Base-by-base conservation (phyloP, 1,140 invertebrate genomes). In the Macrobrachium nipponense region DNA sequence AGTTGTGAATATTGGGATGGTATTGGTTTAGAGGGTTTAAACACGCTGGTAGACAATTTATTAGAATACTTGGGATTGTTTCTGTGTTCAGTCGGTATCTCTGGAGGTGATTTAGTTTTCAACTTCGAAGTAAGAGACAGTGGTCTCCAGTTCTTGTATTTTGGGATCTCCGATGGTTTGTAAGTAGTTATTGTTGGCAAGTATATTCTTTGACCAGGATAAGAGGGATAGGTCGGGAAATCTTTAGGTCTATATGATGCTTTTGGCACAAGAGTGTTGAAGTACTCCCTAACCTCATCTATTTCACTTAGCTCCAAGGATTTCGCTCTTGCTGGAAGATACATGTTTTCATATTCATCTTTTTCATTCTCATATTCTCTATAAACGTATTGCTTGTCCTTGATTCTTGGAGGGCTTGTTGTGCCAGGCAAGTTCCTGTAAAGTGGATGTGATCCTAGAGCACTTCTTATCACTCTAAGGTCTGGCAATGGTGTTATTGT, bases 291-390 rank as follows among this genome's bases (percentile, higher is more conserved):
- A 12, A 79, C 82, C 36, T 85, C 66, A 43, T 68, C 61, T 43
- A 85, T 78, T 43, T 79, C 76, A 59, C 64, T 60, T 14, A 79
- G 75, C 12, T 85, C 82, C 14, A 85, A 51, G 10, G 82, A 76
- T 59, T 85, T 79, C 4, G 51, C 44, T 11, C 82, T 61, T 5
- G 78, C 75, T 17, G 82, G 82, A 2, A 85, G 75, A 43, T 85
- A 85, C 64, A 85, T 17, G n/a, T 85, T 84, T 61, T 84, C 82
- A 27, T 84, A 79, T 36, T 85, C 82, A 17, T 79, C 82, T 11
- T 70, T 18, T 58, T 85, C 82, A 44, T 70, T 62, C n/a, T 76
- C 75, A 58, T 85, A 78, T 59, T 68, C 17, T 7, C 68, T 76
- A 18, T n/a, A 11, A 10, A 70, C 75, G 17, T 18, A 5, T 70